Evolutionary conservation across 1,140 invertebrate genomes (phyloP).

Genomic region (Leptinotarsa undecemlineata): DNA sequence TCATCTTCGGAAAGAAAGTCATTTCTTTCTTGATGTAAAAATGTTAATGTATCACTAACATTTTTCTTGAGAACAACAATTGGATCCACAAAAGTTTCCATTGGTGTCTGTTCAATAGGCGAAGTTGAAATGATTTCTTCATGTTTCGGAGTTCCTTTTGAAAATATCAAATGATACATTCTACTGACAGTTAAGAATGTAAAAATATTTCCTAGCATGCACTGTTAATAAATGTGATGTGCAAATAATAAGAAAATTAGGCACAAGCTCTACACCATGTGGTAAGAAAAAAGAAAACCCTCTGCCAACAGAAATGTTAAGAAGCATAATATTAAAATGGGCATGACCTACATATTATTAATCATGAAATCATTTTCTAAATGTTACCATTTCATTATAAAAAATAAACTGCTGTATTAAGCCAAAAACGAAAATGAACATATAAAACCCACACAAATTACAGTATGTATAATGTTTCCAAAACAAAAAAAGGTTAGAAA

Average conservation of each 20-base stretch:
- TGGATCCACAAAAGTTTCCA: constrained; percentile 32
- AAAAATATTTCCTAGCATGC: constrained; percentile 24
- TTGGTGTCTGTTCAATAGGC: constrained; percentile 10
- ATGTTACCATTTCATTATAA: too few species aligned
- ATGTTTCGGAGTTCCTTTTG: constrained; percentile 38
- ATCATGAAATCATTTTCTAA: neutral
- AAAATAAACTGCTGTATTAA: too few species aligned
- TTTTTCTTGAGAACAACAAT: constrained; percentile 51
- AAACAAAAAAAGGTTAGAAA: too few species aligned
- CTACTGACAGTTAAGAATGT: constrained; percentile 33
- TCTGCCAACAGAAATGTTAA: constrained; percentile 17
- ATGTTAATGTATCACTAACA: constrained; percentile 52
- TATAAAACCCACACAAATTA: too few species aligned
- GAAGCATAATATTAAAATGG: constrained; percentile 49
- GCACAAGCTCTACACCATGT: constrained; percentile 26
- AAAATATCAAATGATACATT: constrained; percentile 39
- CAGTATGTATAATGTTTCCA: too few species aligned
- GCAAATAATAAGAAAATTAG: constrained; percentile 22
- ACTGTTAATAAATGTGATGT: constrained; percentile 21
- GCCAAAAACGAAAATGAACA: too few species aligned
- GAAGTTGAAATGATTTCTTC: constrained; percentile 28
- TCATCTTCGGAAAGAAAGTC: constrained; percentile 54
- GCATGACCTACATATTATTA: constrained; percentile 35
- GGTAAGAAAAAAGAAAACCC: constrained; percentile 29
- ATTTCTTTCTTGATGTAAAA: constrained; percentile 54